These are phyloP conservation scores for Coptodon bakossiorum DNA, from an alignment of 2,113 vertebrate genomes.

Conservation along the genomic window DNA sequence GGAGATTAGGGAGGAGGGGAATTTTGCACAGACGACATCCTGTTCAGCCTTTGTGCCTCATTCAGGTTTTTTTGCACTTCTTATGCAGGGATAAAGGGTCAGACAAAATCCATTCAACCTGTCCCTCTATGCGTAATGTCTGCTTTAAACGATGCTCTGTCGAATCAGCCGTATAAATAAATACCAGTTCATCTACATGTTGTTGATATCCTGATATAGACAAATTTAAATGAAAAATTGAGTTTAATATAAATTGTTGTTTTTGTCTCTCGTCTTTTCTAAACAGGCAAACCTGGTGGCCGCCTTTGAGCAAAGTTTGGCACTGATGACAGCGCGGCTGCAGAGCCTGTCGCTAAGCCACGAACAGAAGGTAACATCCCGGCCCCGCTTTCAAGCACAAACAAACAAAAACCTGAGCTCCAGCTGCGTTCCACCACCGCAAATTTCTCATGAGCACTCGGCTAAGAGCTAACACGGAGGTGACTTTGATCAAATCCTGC, in stretches of 20 bases:
- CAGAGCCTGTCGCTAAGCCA: constrained; percentile 84
- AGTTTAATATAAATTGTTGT: neutral
- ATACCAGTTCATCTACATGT: neutral
- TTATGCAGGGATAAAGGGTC: neutral
- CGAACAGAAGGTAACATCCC: constrained; percentile 84
- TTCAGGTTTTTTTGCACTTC: neutral
- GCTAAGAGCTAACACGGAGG: neutral
- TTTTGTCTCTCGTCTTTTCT: neutral
- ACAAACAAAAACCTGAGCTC: neutral
- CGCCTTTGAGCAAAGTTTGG: constrained; percentile 91
- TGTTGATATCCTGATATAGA: neutral
- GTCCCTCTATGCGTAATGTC: neutral
- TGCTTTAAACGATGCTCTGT: neutral
- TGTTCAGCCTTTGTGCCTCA: constrained; percentile 8
- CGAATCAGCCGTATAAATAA: fast-evolving
- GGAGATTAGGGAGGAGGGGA: constrained; percentile 13
- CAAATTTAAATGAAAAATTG: neutral
- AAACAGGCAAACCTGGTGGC: constrained; percentile 90
- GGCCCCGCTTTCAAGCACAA: neutral
- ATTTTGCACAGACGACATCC: constrained; percentile 1
- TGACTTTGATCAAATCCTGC: constrained; percentile 35
- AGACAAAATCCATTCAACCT: neutral
- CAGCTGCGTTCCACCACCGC: neutral
- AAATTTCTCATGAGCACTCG: neutral
- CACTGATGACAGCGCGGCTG: constrained; percentile 89